Conservation (phyloP, 2,888 invertebrate species). For the Syritta pipiens region DNA sequence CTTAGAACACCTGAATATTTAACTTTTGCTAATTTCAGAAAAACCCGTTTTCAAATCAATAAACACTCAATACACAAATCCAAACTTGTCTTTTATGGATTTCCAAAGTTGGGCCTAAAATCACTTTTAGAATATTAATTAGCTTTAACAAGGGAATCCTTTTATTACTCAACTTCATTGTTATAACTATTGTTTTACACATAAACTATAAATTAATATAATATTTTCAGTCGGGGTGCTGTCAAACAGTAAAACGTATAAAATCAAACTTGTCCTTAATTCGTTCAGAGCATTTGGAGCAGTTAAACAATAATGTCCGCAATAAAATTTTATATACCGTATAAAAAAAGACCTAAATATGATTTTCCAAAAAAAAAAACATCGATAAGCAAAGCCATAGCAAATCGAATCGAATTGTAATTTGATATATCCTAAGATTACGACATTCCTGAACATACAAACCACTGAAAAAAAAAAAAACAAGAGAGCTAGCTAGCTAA, state of each 20-base stretch:
- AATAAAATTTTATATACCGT: slow-evolving; percentile 7
- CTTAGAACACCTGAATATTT: no score
- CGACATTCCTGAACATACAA: slow-evolving; percentile 41
- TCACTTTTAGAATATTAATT: no score
- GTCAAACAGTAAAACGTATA: slow-evolving; percentile 56
- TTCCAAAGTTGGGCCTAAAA: no score
- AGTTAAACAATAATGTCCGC: slow-evolving; percentile 52
- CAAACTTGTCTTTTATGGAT: no score
- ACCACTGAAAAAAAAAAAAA: slow-evolving; percentile 6
- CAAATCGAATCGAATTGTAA: slow-evolving; percentile 8
- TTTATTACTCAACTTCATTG: background rate
- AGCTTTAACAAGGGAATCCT: no score
- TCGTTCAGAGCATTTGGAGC: slow-evolving; percentile 60
- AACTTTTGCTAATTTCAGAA: no score
- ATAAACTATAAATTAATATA: slow-evolving; percentile 16
- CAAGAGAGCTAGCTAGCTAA: slow-evolving; percentile 10
- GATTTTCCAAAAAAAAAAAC: background rate
- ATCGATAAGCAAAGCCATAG: slow-evolving; percentile 6
- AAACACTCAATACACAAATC: no score
- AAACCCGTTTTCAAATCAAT: no score
- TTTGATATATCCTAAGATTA: slow-evolving; percentile 19
- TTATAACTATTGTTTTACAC: background rate
- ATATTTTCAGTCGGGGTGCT: slow-evolving; percentile 65
- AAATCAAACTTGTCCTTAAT: slow-evolving; percentile 55
- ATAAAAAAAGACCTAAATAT: background rate